A percentile compares a stretch with the other conserved stretches of the same genome.
Evolutionary conservation across 2,113 vertebrate species (phyloP).

Genomic region (Tachysurus fulvidraco): DNA sequence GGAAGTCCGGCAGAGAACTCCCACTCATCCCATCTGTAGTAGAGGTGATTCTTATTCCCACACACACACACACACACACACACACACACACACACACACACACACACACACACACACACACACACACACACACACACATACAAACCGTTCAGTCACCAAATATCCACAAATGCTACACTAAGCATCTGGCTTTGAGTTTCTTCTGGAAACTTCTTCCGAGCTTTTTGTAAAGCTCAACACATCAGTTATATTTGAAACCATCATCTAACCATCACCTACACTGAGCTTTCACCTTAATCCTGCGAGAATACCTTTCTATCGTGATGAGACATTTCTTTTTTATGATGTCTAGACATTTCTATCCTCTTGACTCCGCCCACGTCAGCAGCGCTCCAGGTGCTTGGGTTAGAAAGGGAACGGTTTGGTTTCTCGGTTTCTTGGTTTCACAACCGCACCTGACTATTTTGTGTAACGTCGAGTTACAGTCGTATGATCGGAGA

Average conservation of each 20-base stretch:
- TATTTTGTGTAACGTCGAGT: too few relatives aligned
- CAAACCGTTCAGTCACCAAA: slow-evolving; percentile 20
- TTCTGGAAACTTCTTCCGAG: not conserved
- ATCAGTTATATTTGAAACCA: not conserved
- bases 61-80: slow-evolving; percentile 3
- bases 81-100: slow-evolving; percentile 3
- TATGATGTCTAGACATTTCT: not conserved
- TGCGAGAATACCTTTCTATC: not conserved
- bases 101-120: too few relatives aligned
- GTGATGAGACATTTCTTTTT: not conserved
- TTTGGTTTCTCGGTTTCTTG: not conserved
- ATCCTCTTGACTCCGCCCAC: not conserved
- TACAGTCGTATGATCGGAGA: too few relatives aligned
- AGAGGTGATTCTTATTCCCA: slow-evolving; percentile 53
- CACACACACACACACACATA: not conserved
- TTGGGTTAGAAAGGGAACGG: not conserved
- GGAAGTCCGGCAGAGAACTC: slow-evolving; percentile 61
- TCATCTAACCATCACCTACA: not conserved
- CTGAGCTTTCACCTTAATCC: not conserved
- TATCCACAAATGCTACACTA: not conserved
- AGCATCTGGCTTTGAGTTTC: too few relatives aligned
- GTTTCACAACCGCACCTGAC: too few relatives aligned
- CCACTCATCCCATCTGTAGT: slow-evolving; percentile 67
- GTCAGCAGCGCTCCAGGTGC: not conserved
- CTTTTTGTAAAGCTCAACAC: not conserved